phyloP scores from a whole-genome alignment of 2,797 vertebrate genomes.

The Gadopsis bispinosus region DNA sequence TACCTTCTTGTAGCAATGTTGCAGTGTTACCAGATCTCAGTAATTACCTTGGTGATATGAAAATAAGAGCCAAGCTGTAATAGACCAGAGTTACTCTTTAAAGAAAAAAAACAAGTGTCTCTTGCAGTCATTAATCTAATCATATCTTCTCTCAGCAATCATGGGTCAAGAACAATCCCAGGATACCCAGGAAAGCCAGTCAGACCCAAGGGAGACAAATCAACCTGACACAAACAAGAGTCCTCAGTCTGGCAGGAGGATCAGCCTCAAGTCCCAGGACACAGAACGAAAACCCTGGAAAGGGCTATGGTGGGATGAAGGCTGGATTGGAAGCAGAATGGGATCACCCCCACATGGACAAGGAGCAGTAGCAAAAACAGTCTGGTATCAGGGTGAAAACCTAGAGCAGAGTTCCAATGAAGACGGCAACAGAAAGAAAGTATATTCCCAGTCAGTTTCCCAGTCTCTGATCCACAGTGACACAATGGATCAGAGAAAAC shows the following conservation, averaged over 20 bases:
- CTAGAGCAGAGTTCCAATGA: not conserved
- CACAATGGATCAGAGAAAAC: not conserved
- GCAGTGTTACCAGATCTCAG: not conserved
- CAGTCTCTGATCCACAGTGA: not conserved
- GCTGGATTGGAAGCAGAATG: constrained; percentile 21
- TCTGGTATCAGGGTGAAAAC: constrained; percentile 49
- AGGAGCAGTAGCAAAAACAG: constrained; percentile 20
- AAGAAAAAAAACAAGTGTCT: not conserved
- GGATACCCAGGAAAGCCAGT: constrained; percentile 30
- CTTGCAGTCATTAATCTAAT: constrained; percentile 8
- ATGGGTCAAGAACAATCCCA: constrained; percentile 78
- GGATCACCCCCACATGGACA: not conserved
- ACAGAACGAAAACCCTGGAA: constrained; percentile 3
- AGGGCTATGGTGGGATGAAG: constrained; percentile 34
- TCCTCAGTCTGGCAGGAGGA: constrained; percentile 6
- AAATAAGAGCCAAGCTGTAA: not conserved
- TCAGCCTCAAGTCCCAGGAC: constrained; percentile 16
- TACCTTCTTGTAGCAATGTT: not conserved
- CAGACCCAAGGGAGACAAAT: constrained; percentile 28
- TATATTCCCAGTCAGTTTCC: constrained; percentile 43
- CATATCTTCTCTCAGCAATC: constrained; percentile 36
- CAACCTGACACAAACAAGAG: constrained; percentile 17
- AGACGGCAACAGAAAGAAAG: constrained; percentile 19
- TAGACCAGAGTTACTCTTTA: not conserved
- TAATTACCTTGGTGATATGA: not conserved